Conservation (phyloP, 2,113 vertebrate species). For the Vombatus ursinus region DNA sequence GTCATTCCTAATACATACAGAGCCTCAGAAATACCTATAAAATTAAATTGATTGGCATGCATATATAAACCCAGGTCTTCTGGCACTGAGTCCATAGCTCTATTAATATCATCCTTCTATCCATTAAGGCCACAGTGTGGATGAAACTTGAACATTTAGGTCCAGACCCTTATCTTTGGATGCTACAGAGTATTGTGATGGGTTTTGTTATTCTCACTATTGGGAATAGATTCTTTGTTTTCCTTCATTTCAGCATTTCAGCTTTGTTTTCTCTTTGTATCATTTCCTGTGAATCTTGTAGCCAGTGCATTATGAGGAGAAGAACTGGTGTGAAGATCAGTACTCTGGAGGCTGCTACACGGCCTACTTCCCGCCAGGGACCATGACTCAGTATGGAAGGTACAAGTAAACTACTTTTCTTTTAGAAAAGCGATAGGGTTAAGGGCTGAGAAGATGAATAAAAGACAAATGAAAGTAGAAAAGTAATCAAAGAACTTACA, state of each 20-base stretch:
- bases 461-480: constrained; percentile 23
- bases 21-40: background rate
- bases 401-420: constrained; percentile 70
- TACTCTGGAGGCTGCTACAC: constrained; percentile 98
- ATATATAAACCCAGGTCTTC: background rate
- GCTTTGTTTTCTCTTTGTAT: constrained; percentile 63
- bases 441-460: background rate
- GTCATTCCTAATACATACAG: background rate
- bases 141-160: background rate
- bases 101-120: background rate
- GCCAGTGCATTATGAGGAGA: constrained; percentile 98
- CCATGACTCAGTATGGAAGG: constrained; percentile 94
- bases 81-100: background rate
- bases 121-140: background rate
- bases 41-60: background rate
- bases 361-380: constrained; percentile 94
- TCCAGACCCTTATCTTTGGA: background rate
- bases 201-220: background rate
- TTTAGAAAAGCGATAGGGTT: background rate
- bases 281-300: constrained; percentile 73
- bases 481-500: constrained; percentile 1
- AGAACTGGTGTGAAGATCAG: constrained; percentile 95
- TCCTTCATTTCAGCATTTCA: constrained; percentile 46
- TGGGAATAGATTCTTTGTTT: background rate
- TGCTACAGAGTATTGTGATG: background rate